phyloP scores from a whole-genome alignment of 2,797 vertebrate species.

The Diplodus sargus region DNA sequence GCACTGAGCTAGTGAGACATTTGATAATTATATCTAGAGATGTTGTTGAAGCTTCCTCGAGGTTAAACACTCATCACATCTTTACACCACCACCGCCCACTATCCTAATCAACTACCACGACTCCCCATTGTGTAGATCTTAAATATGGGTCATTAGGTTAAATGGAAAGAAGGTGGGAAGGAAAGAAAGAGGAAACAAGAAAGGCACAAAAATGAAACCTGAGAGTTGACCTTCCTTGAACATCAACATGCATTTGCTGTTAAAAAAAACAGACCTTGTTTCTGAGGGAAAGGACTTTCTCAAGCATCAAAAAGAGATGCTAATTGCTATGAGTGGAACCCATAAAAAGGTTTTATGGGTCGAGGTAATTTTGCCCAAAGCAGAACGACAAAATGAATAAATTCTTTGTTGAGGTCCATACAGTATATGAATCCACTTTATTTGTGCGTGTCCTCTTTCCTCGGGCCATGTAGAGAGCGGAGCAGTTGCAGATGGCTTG shows the following conservation, averaged over 20 bases:
- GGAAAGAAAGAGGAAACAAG: constrained; percentile 22
- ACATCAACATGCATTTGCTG: neutral
- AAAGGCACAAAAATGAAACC: constrained; percentile 19
- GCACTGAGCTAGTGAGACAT: constrained; percentile 49
- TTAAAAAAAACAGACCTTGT: neutral
- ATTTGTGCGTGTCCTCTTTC: constrained; percentile 73
- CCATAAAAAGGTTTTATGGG: constrained; percentile 63
- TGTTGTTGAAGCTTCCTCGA: constrained; percentile 65
- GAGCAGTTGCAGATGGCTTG: constrained; percentile 82
- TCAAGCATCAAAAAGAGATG: constrained; percentile 48
- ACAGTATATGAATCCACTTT: constrained; percentile 70
- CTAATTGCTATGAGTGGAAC: constrained; percentile 58
- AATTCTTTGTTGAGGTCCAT: constrained; percentile 67
- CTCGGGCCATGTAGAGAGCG: constrained; percentile 68
- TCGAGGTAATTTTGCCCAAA: constrained; percentile 54
- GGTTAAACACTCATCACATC: constrained; percentile 53
- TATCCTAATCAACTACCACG: constrained; percentile 10
- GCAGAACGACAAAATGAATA: constrained; percentile 62
- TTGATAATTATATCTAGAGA: constrained; percentile 56
- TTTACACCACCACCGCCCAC: constrained; percentile 1
- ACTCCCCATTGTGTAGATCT: constrained; percentile 46
- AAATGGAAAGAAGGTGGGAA: constrained; percentile 33
- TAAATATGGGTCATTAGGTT: constrained; percentile 55
- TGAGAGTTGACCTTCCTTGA: constrained; percentile 16
- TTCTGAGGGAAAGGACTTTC: constrained; percentile 36